These are phyloP conservation scores for Catagonus wagneri DNA, from an alignment of 2,113 vertebrate genomes.

Conservation along the genomic window DNA sequence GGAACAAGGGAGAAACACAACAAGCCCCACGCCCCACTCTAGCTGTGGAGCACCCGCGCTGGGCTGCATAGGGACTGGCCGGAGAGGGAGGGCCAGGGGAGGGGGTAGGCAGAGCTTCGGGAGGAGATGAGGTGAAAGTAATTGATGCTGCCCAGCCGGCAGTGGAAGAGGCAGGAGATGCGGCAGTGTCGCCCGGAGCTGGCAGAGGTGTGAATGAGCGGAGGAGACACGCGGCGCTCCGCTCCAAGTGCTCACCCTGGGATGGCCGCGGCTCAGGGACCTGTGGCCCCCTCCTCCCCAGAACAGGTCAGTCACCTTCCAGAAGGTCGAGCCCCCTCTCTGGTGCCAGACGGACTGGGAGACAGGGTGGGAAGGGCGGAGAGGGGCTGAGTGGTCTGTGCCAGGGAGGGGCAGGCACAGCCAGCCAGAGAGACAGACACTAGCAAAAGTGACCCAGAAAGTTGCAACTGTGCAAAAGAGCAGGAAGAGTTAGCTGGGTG, in stretches of 20 bases:
- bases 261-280: conserved; percentile 76
- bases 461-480: conserved; percentile 75
- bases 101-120: conserved; percentile 79
- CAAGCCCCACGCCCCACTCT: conserved; percentile 56
- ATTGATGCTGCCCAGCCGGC: conserved; percentile 81
- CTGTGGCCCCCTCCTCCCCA: conserved; percentile 74
- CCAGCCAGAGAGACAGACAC: conserved; percentile 69
- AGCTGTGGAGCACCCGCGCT: conserved; percentile 59
- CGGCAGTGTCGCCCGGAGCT: conserved; percentile 78
- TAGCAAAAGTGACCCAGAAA: conserved; percentile 83
- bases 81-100: conserved; percentile 67
- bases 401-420: conserved; percentile 59
- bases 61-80: conserved; percentile 67
- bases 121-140: conserved; percentile 84
- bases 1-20: conserved; percentile 75
- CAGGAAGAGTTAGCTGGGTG: conserved; percentile 77
- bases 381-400: conserved; percentile 52
- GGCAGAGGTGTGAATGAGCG: conserved; percentile 87
- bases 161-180: conserved; percentile 80
- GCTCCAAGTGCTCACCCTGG: conserved; percentile 60
- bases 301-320: conserved; percentile 86
- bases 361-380: not conserved
- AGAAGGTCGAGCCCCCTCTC: conserved; percentile 61
- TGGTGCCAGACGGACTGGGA: conserved; percentile 59
- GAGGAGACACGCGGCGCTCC: not conserved